phyloP scores from a whole-genome alignment of 2,797 vertebrate species.

The Crocodylus rhombifer region DNA sequence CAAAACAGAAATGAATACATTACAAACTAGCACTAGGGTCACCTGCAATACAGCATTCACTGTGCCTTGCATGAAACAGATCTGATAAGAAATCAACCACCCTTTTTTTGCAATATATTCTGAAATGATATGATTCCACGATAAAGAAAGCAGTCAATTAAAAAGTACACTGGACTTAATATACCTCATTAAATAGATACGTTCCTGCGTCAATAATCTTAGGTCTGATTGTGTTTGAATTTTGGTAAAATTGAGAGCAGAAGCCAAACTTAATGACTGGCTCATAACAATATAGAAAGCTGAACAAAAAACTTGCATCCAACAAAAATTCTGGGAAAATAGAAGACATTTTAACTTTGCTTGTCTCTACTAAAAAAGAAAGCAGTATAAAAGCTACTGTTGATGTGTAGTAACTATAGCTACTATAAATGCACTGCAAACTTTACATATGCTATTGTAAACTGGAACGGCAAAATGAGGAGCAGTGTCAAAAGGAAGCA shows the following conservation, averaged over 20 bases:
- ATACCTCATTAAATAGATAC: neutral
- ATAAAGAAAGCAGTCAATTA: neutral
- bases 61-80: neutral
- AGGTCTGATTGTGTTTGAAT: neutral
- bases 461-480: accelerated
- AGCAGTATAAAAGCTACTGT: neutral
- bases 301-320: neutral
- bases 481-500: neutral
- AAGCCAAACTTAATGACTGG: neutral
- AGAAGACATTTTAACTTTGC: neutral
- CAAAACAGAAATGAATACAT: neutral
- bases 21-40: neutral
- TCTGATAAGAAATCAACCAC: neutral
- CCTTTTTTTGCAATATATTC: neutral
- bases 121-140: neutral
- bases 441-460: neutral
- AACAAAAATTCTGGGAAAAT: neutral
- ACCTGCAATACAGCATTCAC: neutral
- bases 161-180: neutral
- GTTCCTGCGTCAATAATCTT: neutral
- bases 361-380: neutral
- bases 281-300: neutral
- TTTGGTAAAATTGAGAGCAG: neutral
- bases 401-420: neutral
- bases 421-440: neutral